phyloP scores from a whole-genome alignment of 2,113 vertebrate genomes.

The Caranx melampygus region DNA sequence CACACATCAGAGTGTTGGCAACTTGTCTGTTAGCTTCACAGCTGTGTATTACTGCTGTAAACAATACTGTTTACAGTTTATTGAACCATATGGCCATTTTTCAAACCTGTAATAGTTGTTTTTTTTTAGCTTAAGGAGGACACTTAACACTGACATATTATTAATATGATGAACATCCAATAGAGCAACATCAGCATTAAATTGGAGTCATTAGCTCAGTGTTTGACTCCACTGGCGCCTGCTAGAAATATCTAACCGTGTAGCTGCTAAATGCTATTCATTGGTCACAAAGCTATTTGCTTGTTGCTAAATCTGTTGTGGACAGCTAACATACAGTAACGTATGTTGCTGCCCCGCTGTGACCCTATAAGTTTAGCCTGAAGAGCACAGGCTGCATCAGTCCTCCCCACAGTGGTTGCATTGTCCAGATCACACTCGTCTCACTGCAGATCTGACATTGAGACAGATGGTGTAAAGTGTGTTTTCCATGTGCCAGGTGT shows the following conservation, averaged over 20 bases:
- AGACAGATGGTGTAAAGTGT: neutral
- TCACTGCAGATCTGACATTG: neutral
- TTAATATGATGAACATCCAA: neutral
- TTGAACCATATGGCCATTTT: neutral
- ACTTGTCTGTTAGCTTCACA: no score
- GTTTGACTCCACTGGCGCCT: neutral
- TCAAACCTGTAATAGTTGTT: no score
- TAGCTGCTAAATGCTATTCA: no score
- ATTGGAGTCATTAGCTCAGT: neutral
- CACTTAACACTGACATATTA: neutral
- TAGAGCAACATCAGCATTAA: neutral
- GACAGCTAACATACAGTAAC: neutral
- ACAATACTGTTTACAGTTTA: neutral
- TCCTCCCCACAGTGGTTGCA: neutral
- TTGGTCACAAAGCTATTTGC: no score
- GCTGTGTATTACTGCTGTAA: no score
- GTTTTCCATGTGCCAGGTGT: slow-evolving; percentile 85
- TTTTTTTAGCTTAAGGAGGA: no score
- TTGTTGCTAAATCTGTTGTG: no score
- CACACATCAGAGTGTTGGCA: no score
- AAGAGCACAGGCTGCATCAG: neutral
- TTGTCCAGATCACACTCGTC: no score
- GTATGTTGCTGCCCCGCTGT: accelerated
- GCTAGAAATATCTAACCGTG: neutral
- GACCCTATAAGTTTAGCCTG: neutral